phyloP scores from a whole-genome alignment of 2,113 vertebrate species.

The Hydrochoerus hydrochaeris region DNA sequence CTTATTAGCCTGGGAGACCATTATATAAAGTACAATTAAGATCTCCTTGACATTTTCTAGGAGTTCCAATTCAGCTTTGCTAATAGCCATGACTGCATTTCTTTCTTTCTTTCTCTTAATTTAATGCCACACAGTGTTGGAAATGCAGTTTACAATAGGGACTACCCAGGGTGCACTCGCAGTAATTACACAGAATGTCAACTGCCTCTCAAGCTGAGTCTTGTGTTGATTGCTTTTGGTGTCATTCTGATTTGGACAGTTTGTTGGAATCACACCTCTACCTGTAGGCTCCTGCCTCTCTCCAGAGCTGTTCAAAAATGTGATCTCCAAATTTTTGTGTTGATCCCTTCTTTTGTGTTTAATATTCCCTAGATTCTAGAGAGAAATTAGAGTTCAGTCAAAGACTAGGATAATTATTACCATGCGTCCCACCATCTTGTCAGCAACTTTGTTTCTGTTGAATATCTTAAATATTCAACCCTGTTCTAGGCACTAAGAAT shows the following conservation, averaged over 20 bases:
- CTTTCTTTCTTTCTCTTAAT: constrained; percentile 35
- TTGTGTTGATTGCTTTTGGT: constrained; percentile 82
- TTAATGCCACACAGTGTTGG: constrained; percentile 78
- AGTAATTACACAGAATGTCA: constrained; percentile 87
- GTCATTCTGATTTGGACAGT: constrained; percentile 73
- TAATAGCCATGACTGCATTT: constrained; percentile 85
- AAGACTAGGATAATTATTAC: neutral
- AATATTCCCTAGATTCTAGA: neutral
- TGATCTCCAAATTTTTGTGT: neutral
- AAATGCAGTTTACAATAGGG: constrained; percentile 83
- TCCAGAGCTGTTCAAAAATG: constrained; percentile 39
- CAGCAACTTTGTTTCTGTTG: neutral
- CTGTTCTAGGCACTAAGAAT: neutral
- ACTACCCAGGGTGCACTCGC: constrained; percentile 83
- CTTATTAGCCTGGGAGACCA: constrained; percentile 85
- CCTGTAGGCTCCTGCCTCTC: constrained; percentile 65
- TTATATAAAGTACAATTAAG: constrained; percentile 86
- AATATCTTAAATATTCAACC: neutral
- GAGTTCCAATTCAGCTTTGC: constrained; percentile 85
- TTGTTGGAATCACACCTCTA: constrained; percentile 77
- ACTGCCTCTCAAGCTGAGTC: constrained; percentile 83
- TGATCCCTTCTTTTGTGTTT: neutral
- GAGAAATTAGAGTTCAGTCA: neutral
- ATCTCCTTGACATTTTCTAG: constrained; percentile 88
- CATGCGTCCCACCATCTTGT: neutral